Percentiles rank a stretch among this genome's conserved stretches.
These are phyloP conservation scores for Capitulum mitella DNA, from an alignment of 2,888 invertebrate genomes.

Conservation along the genomic window DNA sequence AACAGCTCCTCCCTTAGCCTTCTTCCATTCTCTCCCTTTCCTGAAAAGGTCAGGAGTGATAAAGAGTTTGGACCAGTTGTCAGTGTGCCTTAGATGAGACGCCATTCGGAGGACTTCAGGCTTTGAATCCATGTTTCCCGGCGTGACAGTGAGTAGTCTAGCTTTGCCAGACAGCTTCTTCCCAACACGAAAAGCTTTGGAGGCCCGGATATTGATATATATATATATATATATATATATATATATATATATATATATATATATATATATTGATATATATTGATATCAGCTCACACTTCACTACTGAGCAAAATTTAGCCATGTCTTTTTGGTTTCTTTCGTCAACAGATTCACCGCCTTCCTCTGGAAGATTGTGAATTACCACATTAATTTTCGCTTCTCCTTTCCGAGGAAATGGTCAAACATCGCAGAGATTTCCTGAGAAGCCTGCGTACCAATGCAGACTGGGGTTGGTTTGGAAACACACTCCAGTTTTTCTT, in stretches of 20 bases:
- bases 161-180: background rate
- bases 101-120: background rate
- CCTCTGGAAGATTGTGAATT: background rate
- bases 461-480: background rate
- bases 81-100: background rate
- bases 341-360: background rate
- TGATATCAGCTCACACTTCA: background rate
- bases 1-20: background rate
- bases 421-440: background rate
- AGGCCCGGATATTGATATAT: too few relatives aligned
- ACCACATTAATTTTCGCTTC: background rate
- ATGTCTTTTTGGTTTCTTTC: background rate
- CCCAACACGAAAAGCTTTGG: background rate
- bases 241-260: too few relatives aligned
- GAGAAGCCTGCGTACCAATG: background rate
- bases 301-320: background rate
- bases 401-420: background rate
- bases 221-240: too few relatives aligned
- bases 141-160: background rate
- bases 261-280: too few relatives aligned
- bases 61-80: background rate
- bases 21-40: background rate
- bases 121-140: background rate
- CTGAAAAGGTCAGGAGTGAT: background rate
- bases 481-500: background rate